A percentile compares a stretch with the other conserved stretches of the same genome.
These are phyloP conservation scores for Caenorhabditis japonica DNA, from an alignment of 2,888 invertebrate genomes.

Conservation along the genomic window DNA sequence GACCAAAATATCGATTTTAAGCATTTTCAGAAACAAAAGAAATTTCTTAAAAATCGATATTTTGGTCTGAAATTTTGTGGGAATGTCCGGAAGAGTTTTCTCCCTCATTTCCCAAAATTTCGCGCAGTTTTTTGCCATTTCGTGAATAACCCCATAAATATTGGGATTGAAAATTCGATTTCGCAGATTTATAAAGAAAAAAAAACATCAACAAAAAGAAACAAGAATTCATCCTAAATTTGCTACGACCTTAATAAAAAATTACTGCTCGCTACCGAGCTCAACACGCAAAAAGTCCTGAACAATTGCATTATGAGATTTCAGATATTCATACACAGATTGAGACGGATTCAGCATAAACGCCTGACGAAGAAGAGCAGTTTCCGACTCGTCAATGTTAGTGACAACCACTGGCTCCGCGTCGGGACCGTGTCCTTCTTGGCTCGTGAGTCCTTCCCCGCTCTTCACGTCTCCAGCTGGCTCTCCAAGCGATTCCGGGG, in stretches of 20 bases:
- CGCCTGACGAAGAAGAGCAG: slow-evolving; percentile 71
- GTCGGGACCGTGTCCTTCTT: slow-evolving; percentile 47
- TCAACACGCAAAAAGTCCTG: slow-evolving; percentile 69
- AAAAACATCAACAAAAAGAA: slow-evolving; percentile 16
- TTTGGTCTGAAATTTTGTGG: no score
- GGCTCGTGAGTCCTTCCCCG: slow-evolving; percentile 9
- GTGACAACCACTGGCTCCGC: slow-evolving; percentile 57
- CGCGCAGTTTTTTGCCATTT: no score
- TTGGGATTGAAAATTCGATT: no score
- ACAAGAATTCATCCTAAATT: neutral
- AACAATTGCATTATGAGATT: slow-evolving; percentile 68
- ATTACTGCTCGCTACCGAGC: slow-evolving; percentile 61
- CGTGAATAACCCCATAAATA: no score
- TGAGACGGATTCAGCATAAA: slow-evolving; percentile 76
- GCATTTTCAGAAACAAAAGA: no score
- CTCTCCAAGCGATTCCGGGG: slow-evolving; percentile 65
- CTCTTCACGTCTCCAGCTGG: slow-evolving; percentile 39
- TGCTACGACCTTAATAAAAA: slow-evolving; percentile 5
- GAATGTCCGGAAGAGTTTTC: no score
- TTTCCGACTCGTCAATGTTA: slow-evolving; percentile 73
- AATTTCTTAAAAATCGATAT: no score
- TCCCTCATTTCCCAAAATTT: no score
- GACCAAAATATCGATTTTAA: no score
- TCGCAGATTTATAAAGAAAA: neutral
- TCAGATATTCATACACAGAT: slow-evolving; percentile 67